phyloP scores from a whole-genome alignment of 2,113 vertebrate species.

The Neopipo cinnamomea region DNA sequence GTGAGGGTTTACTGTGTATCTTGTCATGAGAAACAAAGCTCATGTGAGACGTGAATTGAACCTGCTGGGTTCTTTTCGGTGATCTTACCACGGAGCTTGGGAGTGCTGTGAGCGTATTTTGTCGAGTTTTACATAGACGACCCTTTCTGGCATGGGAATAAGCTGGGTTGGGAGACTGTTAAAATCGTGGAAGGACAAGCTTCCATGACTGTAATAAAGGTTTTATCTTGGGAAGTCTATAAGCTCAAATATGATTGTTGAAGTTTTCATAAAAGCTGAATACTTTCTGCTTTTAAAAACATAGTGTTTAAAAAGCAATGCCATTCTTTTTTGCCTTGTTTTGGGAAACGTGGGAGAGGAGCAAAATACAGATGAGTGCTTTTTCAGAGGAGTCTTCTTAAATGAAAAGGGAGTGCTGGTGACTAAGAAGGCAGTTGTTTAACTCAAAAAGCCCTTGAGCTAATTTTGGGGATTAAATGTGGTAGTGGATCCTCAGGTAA shows the following conservation, averaged over 20 bases:
- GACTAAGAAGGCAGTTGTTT: not conserved
- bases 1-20: too few relatives aligned
- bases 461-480: not conserved
- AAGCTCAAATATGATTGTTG: not conserved
- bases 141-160: conserved; percentile 7
- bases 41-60: not conserved
- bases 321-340: not conserved
- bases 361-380: not conserved
- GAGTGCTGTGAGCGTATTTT: conserved; percentile 4
- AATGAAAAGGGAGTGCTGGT: not conserved
- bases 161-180: not conserved
- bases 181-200: not conserved
- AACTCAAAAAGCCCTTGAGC: not conserved
- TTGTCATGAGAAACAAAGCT: not conserved
- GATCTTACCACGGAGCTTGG: not conserved
- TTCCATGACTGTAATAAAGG: not conserved
- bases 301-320: not conserved
- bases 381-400: not conserved
- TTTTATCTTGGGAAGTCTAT: not conserved
- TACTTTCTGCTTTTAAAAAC: not conserved
- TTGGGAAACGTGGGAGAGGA: not conserved
- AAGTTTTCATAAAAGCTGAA: not conserved
- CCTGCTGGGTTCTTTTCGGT: not conserved
- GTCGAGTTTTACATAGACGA: conserved; percentile 27
- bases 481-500: not conserved